phyloP scores from a whole-genome alignment of 2,113 vertebrate genomes.

The Excalfactoria chinensis region DNA sequence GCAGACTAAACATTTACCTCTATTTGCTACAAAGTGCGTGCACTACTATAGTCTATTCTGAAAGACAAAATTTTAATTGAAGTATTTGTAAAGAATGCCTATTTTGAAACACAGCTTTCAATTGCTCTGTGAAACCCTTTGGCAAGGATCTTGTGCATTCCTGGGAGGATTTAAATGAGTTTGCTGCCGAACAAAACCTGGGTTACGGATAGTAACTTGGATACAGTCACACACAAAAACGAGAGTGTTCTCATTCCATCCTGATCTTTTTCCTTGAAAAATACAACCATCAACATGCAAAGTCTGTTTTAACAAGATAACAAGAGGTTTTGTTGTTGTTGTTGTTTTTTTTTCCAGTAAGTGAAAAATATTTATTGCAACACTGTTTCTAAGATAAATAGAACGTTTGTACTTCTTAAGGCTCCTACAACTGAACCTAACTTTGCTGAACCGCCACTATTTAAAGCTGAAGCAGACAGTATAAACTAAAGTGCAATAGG shows the following conservation, averaged over 20 bases:
- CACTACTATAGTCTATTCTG: background rate
- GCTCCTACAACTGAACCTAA: background rate
- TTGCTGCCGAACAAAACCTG: conserved; percentile 71
- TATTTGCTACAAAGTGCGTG: conserved; percentile 34
- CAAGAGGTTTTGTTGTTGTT: no score
- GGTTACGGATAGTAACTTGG: conserved; percentile 69
- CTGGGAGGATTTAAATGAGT: conserved; percentile 79
- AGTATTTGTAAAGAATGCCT: conserved; percentile 72
- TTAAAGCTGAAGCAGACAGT: background rate
- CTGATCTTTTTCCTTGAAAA: conserved; percentile 39
- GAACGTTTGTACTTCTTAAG: background rate
- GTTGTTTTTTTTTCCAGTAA: background rate
- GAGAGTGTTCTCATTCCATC: conserved; percentile 37
- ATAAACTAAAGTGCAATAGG: background rate
- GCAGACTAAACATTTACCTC: conserved; percentile 46
- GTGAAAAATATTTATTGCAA: background rate
- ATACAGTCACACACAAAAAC: conserved; percentile 60
- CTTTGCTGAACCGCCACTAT: background rate
- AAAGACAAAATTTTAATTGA: conserved; percentile 56
- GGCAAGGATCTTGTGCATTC: conserved; percentile 77
- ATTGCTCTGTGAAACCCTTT: conserved; percentile 71
- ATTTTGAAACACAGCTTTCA: conserved; percentile 74
- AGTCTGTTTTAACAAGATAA: background rate
- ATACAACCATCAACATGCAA: conserved; percentile 39
- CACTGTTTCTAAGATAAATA: background rate